phyloP scores from a whole-genome alignment of 2,797 vertebrate genomes.

The Columba guinea region DNA sequence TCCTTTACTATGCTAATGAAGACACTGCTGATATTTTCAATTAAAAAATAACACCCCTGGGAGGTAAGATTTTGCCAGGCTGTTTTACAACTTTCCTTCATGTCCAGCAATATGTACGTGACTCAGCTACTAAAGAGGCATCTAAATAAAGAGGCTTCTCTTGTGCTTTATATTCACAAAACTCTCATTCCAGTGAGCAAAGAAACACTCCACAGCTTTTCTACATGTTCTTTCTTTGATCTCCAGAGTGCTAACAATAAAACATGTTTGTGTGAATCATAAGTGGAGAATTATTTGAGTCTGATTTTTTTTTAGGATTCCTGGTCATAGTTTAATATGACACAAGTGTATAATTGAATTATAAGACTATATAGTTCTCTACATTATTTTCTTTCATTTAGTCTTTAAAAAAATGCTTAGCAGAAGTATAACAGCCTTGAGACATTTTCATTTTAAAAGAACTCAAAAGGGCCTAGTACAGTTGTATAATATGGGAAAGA shows the following conservation, averaged over 20 bases:
- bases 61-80: conserved; percentile 14
- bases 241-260: conserved; percentile 21
- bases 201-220: conserved; percentile 58
- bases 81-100: conserved; percentile 53
- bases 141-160: conserved; percentile 67
- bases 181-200: conserved; percentile 42
- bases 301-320: not conserved
- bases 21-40: not conserved
- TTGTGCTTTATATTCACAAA: conserved; percentile 62
- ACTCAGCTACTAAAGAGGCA: conserved; percentile 68
- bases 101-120: conserved; percentile 54
- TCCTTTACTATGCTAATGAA: not conserved
- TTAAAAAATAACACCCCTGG: not conserved
- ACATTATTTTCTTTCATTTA: not conserved
- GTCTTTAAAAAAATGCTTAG: not conserved
- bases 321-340: not conserved
- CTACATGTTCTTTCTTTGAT: conserved; percentile 57
- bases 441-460: conserved; percentile 5
- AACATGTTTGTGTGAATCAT: conserved; percentile 13
- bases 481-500: not conserved
- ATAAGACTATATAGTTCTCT: not conserved
- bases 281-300: conserved; percentile 23
- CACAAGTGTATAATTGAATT: not conserved
- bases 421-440: not conserved
- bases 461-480: not conserved